Percentiles rank a stretch among this genome's conserved stretches.
Conservation (phyloP, 2,113 vertebrate genomes). For the Cervus canadensis region DNA sequence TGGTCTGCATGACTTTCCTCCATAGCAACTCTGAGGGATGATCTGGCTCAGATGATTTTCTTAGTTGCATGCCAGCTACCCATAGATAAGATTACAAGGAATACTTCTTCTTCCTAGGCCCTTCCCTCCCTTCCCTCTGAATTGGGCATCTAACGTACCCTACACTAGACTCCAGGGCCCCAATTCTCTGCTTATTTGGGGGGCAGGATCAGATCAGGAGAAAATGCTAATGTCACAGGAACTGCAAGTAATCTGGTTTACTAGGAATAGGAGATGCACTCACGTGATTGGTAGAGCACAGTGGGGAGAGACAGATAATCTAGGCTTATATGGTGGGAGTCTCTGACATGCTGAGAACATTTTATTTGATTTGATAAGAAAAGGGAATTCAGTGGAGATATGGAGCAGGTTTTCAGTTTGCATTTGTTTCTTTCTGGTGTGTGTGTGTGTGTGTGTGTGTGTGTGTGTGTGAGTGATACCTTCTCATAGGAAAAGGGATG, state of each 20-base stretch:
- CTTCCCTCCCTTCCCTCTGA: neutral
- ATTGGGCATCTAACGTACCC: neutral
- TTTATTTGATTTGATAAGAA: neutral
- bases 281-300: neutral
- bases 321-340: neutral
- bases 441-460: neutral
- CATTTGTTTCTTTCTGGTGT: neutral
- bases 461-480: neutral
- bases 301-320: neutral
- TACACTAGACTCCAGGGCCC: neutral
- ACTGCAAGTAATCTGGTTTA: neutral
- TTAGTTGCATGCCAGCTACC: accelerated
- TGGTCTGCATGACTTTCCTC: neutral
- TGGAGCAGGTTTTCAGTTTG: neutral
- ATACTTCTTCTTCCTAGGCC: neutral
- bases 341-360: neutral
- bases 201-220: neutral
- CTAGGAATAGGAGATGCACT: neutral
- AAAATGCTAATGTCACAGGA: neutral
- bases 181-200: neutral
- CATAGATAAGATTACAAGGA: neutral
- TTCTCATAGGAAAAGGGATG: neutral
- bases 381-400: neutral
- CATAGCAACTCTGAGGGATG: too few species aligned
- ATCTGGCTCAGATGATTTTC: neutral